Base-by-base conservation (phyloP, 2,888 invertebrate genomes). In the Luperina nickerlii region DNA sequence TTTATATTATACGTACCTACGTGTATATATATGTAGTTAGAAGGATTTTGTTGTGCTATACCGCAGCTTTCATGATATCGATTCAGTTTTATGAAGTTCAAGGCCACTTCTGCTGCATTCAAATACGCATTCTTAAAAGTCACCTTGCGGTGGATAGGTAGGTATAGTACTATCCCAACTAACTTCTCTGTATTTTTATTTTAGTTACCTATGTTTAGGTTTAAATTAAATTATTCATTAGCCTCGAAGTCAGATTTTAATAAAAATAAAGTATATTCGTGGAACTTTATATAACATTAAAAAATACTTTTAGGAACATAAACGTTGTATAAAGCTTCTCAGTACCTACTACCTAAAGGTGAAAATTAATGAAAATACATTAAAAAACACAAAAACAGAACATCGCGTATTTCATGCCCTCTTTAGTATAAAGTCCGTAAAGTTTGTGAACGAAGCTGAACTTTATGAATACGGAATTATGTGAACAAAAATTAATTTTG, bases 381-480 rank as follows among this genome's bases (percentile, higher is more conserved):
- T 5, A 69, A 81, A 13, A 38, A 71, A 75, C 38, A 74, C 71
- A 69, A 69, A 76, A 67, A 75, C 63, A 51, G 74, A 80, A 66
- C 69, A 79, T 78, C 76, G 11, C 32, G 15, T 63, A 78, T 74
- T 86, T 76, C 75, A 78, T 71, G 74, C 66, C 68, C 76, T 74
- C 73, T 87, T 86, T 75, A 77, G 67, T 73, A 78, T 74, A 60
- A 68, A 77, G 38, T 38, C 73, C 70, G 66, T 78, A 57, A 78
- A 87, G 63, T 82, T 82, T 72, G 66, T 67, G 63, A 77, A 81
- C 66, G 67, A 69, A 82, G 76, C 67, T 72, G 79, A 78, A 78
- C 71, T 79, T 82, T 78, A 85, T 85, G 82, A 87, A 89, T 86
- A 78, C 73, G n/a, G 72, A 78, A 81, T 82, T 71, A 76, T 62